Percentiles rank a stretch among this genome's conserved stretches.
These are phyloP conservation scores for Malurus alboscapulatus DNA, from an alignment of 2,113 vertebrate genomes.

Conservation along the genomic window DNA sequence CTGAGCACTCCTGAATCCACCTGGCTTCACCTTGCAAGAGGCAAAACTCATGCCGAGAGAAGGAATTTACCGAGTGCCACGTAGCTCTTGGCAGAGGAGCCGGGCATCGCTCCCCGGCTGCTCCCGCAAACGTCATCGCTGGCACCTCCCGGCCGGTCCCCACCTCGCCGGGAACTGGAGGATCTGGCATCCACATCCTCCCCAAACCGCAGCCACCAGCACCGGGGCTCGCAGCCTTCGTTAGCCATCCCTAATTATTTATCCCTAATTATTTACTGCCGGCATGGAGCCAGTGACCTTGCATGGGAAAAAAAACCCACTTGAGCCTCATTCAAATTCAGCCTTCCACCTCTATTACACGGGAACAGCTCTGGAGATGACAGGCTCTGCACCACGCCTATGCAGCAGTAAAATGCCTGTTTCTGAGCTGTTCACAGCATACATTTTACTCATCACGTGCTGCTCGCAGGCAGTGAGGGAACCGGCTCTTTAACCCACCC, in stretches of 20 bases:
- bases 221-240: background rate
- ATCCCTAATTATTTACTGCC: constrained; percentile 20
- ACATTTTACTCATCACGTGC: constrained; percentile 23
- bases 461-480: constrained; percentile 2
- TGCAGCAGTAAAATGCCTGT: constrained; percentile 37
- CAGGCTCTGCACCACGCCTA: constrained; percentile 56
- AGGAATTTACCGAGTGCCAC: background rate
- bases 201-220: background rate
- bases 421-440: constrained; percentile 39
- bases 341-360: constrained; percentile 45
- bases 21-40: accelerated
- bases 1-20: accelerated
- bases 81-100: background rate
- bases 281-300: constrained; percentile 29
- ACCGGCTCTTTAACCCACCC: background rate
- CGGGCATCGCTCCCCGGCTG: background rate
- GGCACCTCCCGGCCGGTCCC: background rate
- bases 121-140: background rate
- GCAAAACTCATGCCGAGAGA: background rate
- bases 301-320: background rate
- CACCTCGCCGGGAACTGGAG: background rate
- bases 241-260: constrained; percentile 21
- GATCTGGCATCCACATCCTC: background rate
- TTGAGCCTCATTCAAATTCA: constrained; percentile 53
- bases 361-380: constrained; percentile 39